Conservation (phyloP, 2,113 vertebrate genomes). For the Cyprinodon tularosa region DNA sequence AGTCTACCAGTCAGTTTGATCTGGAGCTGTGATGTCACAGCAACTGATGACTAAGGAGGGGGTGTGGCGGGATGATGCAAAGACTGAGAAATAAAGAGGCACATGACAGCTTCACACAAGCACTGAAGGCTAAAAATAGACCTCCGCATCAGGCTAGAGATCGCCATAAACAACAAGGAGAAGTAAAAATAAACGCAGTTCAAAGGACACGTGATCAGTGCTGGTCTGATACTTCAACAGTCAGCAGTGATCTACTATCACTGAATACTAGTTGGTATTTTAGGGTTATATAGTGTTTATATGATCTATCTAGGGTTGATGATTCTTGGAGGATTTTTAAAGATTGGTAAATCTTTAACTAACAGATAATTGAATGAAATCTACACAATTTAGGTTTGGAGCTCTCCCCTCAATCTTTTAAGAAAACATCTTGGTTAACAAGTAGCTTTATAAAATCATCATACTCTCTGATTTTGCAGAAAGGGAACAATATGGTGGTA, state of each 20-base stretch:
- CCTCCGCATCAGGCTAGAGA: slow-evolving; percentile 16
- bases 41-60: slow-evolving; percentile 48
- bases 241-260: background rate
- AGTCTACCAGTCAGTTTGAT: slow-evolving; percentile 40
- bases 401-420: too few relatives aligned
- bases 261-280: background rate
- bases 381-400: background rate
- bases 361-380: too few relatives aligned
- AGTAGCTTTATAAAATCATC: background rate
- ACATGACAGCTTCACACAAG: slow-evolving; percentile 17
- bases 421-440: background rate
- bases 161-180: slow-evolving; percentile 16
- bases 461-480: too few relatives aligned
- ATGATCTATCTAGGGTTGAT: background rate
- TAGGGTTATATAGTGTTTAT: background rate
- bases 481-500: too few relatives aligned
- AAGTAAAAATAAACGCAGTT: background rate
- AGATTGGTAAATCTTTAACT: too few relatives aligned
- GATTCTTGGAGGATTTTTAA: too few relatives aligned
- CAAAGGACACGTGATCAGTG: background rate
- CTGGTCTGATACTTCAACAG: too few relatives aligned
- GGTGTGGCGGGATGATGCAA: slow-evolving; percentile 21
- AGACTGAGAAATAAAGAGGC: slow-evolving; percentile 8
- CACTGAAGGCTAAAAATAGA: slow-evolving; percentile 58
- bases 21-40: slow-evolving; percentile 46